These are phyloP conservation scores for Orestias chungarensis DNA, from an alignment of 2,797 vertebrate species.

Conservation along the genomic window DNA sequence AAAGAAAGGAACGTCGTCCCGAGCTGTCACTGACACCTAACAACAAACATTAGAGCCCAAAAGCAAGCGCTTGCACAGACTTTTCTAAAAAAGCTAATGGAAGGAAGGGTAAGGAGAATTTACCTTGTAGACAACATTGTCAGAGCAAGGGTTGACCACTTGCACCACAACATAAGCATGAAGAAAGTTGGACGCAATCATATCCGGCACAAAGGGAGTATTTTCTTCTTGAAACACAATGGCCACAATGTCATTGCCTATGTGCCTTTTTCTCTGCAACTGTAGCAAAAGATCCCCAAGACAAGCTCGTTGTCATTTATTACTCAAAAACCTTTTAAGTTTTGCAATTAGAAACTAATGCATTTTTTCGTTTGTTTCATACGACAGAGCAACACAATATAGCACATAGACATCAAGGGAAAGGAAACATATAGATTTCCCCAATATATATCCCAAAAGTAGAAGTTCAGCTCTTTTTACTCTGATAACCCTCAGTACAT, in stretches of 20 bases:
- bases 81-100: constrained; percentile 19
- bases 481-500: background rate
- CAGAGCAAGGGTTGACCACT: constrained; percentile 81
- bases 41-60: background rate
- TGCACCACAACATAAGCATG: constrained; percentile 95
- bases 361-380: no score
- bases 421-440: background rate
- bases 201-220: constrained; percentile 96
- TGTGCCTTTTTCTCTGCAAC: constrained; percentile 96
- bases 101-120: background rate
- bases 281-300: constrained; percentile 61
- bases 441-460: background rate
- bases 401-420: no score
- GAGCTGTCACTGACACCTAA: constrained; percentile 92
- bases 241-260: constrained; percentile 97
- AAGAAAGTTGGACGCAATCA: constrained; percentile 98
- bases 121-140: constrained; percentile 91
- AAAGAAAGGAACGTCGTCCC: constrained; percentile 95
- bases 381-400: no score
- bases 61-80: background rate
- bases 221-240: constrained; percentile 96
- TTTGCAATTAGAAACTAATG: no score
- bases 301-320: background rate
- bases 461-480: background rate
- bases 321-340: no score